Percentiles rank a stretch among this genome's conserved stretches.
These are phyloP conservation scores for Arrhamphus sclerolepis DNA, from an alignment of 2,797 vertebrate species.

Conservation along the genomic window DNA sequence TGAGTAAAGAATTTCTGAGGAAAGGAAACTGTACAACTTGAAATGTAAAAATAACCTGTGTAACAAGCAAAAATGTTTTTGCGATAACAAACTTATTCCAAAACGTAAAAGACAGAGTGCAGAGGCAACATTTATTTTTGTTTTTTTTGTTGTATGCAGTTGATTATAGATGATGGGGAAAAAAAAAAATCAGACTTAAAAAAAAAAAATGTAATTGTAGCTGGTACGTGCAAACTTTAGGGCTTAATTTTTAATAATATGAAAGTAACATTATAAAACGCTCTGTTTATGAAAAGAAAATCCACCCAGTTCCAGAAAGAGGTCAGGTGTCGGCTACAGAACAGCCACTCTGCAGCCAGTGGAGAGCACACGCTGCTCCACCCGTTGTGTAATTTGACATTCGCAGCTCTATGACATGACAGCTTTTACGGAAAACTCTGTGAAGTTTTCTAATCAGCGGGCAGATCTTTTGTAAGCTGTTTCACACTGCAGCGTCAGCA, in stretches of 20 bases:
- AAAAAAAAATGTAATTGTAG: not conserved
- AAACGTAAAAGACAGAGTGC: no score
- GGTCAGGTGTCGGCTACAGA: slow-evolving; percentile 27
- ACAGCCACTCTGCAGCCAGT: not conserved
- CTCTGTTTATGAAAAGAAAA: slow-evolving; percentile 7
- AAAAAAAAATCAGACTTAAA: not conserved
- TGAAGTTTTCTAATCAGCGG: not conserved
- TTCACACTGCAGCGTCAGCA: not conserved
- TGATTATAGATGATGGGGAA: no score
- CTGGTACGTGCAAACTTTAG: not conserved
- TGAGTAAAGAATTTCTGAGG: no score
- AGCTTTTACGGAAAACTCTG: slow-evolving; percentile 2
- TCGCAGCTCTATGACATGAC: not conserved
- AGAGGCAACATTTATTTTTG: no score
- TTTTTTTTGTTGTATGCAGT: no score
- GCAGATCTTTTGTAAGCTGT: not conserved
- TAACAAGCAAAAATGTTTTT: no score
- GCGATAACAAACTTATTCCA: no score
- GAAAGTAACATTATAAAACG: not conserved
- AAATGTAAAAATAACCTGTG: no score
- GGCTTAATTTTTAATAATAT: not conserved
- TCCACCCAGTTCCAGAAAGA: slow-evolving; percentile 16
- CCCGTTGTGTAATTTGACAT: no score
- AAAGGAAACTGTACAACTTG: no score
- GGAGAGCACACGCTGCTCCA: not conserved